Conservation (phyloP, 2,113 vertebrate genomes). For the Mola mola region DNA sequence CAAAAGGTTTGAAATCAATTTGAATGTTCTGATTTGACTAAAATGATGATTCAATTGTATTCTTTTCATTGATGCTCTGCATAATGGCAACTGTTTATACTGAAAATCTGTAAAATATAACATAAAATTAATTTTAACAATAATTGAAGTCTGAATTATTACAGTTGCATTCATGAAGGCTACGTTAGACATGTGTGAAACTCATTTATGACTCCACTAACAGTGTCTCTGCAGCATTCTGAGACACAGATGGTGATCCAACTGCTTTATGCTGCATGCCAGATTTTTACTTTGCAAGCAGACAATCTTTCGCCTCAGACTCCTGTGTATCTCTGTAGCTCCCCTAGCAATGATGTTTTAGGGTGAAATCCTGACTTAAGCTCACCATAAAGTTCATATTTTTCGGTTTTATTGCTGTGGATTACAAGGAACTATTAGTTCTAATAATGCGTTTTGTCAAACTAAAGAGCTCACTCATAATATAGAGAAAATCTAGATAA, state of each 20-base stretch:
- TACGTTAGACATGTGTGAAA: not conserved
- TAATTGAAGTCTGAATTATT: not conserved
- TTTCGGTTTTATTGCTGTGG: not conserved
- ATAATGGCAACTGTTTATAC: not conserved
- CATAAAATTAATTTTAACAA: not conserved
- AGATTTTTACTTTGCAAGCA: constrained; percentile 15
- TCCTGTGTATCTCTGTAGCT: not conserved
- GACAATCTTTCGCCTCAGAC: not conserved
- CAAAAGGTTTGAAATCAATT: not conserved
- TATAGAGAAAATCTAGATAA: not conserved
- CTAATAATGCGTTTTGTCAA: no score
- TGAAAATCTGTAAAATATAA: not conserved
- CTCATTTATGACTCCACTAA: constrained; percentile 24
- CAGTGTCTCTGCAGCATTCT: constrained; percentile 28
- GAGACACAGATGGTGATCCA: constrained; percentile 37
- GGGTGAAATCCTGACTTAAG: no score
- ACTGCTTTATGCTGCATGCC: constrained; percentile 31
- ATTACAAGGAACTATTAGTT: no score
- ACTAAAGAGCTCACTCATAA: not conserved
- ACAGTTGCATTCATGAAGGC: constrained; percentile 2
- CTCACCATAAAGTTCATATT: no score
- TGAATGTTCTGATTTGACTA: not conserved
- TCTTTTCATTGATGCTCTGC: not conserved
- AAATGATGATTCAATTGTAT: not conserved
- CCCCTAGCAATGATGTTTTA: no score